Conservation (phyloP, 2,113 vertebrate species). For the Eudyptes chrysolophus region DNA sequence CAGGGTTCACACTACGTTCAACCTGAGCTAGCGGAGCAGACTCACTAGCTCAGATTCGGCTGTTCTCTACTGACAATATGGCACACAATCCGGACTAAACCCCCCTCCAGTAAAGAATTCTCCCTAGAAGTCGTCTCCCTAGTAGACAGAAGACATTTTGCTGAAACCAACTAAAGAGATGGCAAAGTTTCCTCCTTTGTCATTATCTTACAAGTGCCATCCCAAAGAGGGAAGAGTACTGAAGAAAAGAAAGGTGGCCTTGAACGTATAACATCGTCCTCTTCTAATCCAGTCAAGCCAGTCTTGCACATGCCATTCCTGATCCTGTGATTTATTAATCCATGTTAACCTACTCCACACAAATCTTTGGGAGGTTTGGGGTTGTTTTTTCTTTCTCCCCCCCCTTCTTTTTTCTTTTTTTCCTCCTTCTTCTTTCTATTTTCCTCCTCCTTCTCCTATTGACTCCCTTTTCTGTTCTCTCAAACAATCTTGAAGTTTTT, state of each 20-base stretch:
- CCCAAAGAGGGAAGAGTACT: not conserved
- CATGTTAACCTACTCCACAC: not conserved
- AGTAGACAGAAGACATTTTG: not conserved
- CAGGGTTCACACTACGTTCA: not conserved
- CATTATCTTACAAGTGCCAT: not conserved
- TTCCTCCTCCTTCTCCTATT: not conserved
- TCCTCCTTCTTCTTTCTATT: too few relatives aligned
- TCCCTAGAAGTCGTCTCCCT: not conserved
- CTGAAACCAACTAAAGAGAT: not conserved
- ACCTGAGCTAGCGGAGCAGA: not conserved
- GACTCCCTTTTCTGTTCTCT: not conserved
- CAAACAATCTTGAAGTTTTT: not conserved
- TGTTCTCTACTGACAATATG: not conserved
- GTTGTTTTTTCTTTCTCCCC: not conserved
- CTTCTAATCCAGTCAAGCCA: not conserved
- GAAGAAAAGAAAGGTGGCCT: not conserved
- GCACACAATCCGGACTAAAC: not conserved
- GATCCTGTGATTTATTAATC: not conserved
- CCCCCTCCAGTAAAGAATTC: not conserved
- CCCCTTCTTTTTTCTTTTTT: too few relatives aligned
- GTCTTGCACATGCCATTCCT: not conserved
- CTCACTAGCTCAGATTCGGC: not conserved
- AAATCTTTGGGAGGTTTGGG: not conserved
- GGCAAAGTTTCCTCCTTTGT: not conserved
- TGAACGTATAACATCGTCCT: not conserved